Evolutionary conservation across 2,888 invertebrate species (phyloP).

Genomic region (Gymnocheta viridis): DNA sequence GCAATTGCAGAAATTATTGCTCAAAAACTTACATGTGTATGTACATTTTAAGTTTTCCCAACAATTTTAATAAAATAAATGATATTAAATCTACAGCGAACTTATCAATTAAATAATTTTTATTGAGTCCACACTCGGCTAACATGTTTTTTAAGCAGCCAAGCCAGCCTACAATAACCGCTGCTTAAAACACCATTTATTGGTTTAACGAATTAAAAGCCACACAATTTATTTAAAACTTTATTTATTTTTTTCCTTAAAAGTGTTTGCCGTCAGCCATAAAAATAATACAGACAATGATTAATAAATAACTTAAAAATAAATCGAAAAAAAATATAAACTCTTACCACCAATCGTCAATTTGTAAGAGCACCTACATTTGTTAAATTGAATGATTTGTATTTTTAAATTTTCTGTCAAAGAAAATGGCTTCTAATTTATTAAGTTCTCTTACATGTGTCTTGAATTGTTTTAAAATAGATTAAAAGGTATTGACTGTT

Average conservation of each 20-base stretch:
- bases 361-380: not conserved
- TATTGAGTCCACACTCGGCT: constrained; percentile 7
- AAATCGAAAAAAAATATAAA: not conserved
- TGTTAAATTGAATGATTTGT: not conserved
- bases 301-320: not conserved
- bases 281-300: not conserved
- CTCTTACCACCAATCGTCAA: not conserved
- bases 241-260: not conserved
- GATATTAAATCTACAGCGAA: not conserved
- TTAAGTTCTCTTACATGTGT: not conserved
- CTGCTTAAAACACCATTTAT: constrained; percentile 22
- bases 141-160: not conserved
- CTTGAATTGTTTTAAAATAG: not conserved
- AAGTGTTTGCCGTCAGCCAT: not conserved
- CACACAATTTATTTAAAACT: constrained; percentile 37
- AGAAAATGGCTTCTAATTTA: not conserved
- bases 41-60: not conserved
- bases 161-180: constrained; percentile 14
- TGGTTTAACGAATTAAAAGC: constrained; percentile 23
- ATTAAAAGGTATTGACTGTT: constrained; percentile 9
- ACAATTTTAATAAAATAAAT: not conserved
- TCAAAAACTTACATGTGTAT: not conserved
- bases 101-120: constrained; percentile 10
- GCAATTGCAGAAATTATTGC: constrained; percentile 23
- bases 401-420: not conserved